A percentile compares a stretch with the other conserved stretches of the same genome.
These are phyloP conservation scores for Sebastes itinus DNA, from an alignment of 2,797 vertebrate species.

Conservation along the genomic window DNA sequence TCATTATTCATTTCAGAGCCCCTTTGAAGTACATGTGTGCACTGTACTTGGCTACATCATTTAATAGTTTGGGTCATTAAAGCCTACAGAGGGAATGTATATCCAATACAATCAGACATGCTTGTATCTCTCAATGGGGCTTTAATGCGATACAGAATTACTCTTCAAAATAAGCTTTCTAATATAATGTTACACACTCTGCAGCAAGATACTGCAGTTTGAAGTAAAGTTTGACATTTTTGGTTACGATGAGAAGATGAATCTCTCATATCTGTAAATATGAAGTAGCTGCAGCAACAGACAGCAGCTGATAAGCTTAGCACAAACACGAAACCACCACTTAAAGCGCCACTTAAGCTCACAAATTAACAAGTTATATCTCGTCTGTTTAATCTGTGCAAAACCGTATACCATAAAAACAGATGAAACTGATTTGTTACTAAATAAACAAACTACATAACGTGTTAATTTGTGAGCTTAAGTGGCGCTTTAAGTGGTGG, in stretches of 20 bases:
- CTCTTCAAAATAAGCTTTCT: not conserved
- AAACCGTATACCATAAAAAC: no score
- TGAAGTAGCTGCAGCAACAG: not conserved
- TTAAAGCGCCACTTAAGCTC: no score
- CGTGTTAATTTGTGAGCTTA: not conserved
- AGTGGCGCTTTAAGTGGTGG: no score
- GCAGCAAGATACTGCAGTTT: not conserved
- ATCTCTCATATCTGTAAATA: not conserved
- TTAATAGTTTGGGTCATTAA: constrained; percentile 30
- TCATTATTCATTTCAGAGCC: constrained; percentile 37
- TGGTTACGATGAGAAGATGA: no score
- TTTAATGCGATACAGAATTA: not conserved
- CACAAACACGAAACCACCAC: not conserved
- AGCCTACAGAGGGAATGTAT: not conserved
- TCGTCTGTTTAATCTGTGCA: not conserved
- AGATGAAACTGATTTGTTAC: no score
- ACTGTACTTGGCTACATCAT: constrained; percentile 26
- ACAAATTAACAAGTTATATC: not conserved
- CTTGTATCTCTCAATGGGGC: not conserved
- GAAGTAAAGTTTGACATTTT: not conserved
- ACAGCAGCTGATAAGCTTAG: not conserved
- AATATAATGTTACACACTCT: not conserved
- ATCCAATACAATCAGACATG: not conserved
- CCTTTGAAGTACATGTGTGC: constrained; percentile 50
- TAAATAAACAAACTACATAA: not conserved